Evolutionary conservation across 2,888 invertebrate genomes (phyloP), one percentile per base, ranked within the genome.

Genomic region (Archaeoteleia sp.): DNA sequence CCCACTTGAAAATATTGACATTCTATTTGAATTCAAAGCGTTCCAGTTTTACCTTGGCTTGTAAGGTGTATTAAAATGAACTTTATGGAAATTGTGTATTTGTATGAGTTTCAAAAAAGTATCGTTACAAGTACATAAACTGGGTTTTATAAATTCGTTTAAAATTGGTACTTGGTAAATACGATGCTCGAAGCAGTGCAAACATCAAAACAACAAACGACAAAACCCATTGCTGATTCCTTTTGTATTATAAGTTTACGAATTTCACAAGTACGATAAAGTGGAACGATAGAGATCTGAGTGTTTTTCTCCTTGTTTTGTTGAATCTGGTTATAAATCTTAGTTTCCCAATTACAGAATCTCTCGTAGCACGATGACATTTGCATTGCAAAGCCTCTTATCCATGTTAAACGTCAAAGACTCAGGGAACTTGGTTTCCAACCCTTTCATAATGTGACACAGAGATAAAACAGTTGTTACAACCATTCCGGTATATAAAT

Each of bases 321-420:
- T 9, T 9, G 23, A 48, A 45, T 60, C 43, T 29, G 32, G 30
- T 37, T 40, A 13, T 46, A 39, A 61, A 61, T 60, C 45, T 60
- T 43, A 15, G 45, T 43, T 51, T 51, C 10, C 60, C 45, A 60
- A 60, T 60, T 60, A 51, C 49, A 20, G 30, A 43, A 15, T 37
- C 43, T 17, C 30, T 45, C 37, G 43, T 51, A 23, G 32, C 13
- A 13, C 5, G 37, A 35, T 34, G 51, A 23, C 30, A 60, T 60
- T 60, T 51, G 60, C 51, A 60, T 51, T 35, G 49, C 42, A 60
- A 60, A 60, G 60, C 20, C 43, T 34, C 55, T 29, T 37, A 39
- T 39, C n/a, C 37, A 30, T 12, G 45, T 45, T 35, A 55, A 39
- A 37, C 35, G 37, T 45, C 55, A 46, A 39, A 55, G 55, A 32